Evolutionary conservation across 2,888 invertebrate genomes (phyloP).

Genomic region (Drosophila subquinaria): DNA sequence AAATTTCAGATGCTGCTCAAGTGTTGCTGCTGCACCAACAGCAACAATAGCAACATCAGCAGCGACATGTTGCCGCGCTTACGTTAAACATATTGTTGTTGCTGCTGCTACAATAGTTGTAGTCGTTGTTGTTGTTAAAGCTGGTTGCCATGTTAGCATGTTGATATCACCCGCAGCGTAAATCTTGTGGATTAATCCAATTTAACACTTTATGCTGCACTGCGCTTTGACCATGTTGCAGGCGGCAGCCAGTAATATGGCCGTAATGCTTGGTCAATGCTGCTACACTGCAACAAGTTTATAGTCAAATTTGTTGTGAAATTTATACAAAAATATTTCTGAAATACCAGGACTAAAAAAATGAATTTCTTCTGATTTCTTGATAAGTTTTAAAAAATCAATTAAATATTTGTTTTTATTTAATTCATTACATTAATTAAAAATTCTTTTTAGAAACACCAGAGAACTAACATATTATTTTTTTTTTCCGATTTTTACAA

Average conservation of each 20-base stretch:
- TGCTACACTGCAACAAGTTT: conserved; percentile 41
- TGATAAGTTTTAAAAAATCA: no score
- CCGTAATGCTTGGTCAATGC: conserved; percentile 40
- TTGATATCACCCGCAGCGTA: conserved; percentile 84
- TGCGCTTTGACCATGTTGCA: conserved; percentile 70
- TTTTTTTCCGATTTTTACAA: no score
- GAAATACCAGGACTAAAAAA: no score
- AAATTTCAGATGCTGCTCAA: conserved; percentile 69
- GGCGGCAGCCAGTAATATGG: conserved; percentile 43
- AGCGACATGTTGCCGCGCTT: conserved; percentile 68
- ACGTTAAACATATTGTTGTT: conserved; percentile 31
- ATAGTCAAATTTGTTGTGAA: no score
- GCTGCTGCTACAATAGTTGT: conserved; percentile 33
- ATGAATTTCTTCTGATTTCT: no score
- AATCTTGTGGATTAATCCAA: conserved; percentile 85
- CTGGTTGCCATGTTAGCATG: conserved; percentile 67
- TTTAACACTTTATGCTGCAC: conserved; percentile 84
- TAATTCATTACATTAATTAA: no score
- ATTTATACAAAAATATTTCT: no score
- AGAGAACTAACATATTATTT: no score
- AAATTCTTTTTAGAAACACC: no score
- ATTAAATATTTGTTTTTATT: no score
- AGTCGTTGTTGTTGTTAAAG: conserved; percentile 42
- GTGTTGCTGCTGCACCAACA: conserved; percentile 53
- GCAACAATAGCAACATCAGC: conserved; percentile 41